Evolutionary conservation across 2,888 invertebrate genomes (phyloP), one percentile per base, ranked within the genome.

Genomic region (Gymnocheta viridis): DNA sequence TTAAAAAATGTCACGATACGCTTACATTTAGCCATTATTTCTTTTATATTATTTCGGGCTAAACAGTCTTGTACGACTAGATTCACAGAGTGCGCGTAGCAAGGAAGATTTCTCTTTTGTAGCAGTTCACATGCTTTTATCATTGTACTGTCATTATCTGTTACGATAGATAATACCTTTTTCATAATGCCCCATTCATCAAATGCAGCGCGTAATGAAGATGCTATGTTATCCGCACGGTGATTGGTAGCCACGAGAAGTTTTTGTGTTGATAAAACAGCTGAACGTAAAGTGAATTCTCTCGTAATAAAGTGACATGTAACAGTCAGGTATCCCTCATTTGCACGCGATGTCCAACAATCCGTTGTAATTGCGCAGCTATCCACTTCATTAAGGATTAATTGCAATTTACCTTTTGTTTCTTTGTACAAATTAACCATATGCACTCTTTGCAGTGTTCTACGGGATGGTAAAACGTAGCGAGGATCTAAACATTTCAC

Each of bases 391-490:
- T 72, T 56, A 1, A 82, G 85, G 41, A 73, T 54, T 5, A 12
- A 5, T 27, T 54, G 54, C 54, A 54, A 54, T 14, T 54, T 54
- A 17, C 5, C 4, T 54, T 54, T 54, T 2, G 17, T 54, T 27
- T 54, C 66, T 47, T 72, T 32, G 58, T 82, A 79, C 14, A 69
- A 22, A 14, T 73, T 27, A 1, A 27, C 27, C n/a, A 78, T 29
- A 6, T 41, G 22, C 2, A 51, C 82, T 64, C 87, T 82, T 64
- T 86, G 86, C 27, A 89, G 67, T 51, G 83, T 87, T 77, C 85
- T 88, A n/a, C 58, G 17, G 7, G 32, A 58, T 19, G 32, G n/a
- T n/a, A n/a, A n/a, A n/a, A n/a, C n/a, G n/a, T n/a, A n/a, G n/a
- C n/a, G n/a, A n/a, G n/a, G n/a, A n/a, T n/a, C n/a, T n/a, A n/a